These are phyloP conservation scores for Sternotherus odoratus DNA, from an alignment of 2,797 vertebrate species.

Conservation along the genomic window DNA sequence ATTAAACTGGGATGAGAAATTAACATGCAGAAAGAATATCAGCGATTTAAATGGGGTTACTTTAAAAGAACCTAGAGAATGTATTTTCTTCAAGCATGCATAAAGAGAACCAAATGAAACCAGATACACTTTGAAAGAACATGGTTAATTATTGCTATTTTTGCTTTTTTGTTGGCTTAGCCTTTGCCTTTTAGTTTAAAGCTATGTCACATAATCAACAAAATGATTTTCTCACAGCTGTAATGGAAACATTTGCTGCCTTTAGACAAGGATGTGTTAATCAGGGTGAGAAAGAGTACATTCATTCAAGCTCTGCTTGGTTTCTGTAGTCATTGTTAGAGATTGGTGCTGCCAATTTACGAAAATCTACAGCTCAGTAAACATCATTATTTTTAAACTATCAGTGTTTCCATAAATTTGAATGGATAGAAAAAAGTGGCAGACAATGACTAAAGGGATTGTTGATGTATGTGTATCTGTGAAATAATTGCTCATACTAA, in stretches of 20 bases:
- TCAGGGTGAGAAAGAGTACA: slow-evolving; percentile 42
- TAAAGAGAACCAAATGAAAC: neutral
- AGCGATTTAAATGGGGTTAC: slow-evolving; percentile 31
- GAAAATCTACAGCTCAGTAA: slow-evolving; percentile 48
- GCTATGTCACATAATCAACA: slow-evolving; percentile 55
- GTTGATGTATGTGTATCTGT: slow-evolving; percentile 55
- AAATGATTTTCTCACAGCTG: slow-evolving; percentile 68
- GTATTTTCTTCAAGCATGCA: slow-evolving; percentile 52
- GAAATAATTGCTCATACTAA: slow-evolving; percentile 56
- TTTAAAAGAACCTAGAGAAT: slow-evolving; percentile 61
- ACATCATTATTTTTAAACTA: slow-evolving; percentile 62
- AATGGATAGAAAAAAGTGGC: slow-evolving; percentile 50
- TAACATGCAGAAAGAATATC: slow-evolving; percentile 45
- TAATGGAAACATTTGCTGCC: slow-evolving; percentile 73
- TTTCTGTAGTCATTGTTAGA: slow-evolving; percentile 49
- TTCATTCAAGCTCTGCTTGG: slow-evolving; percentile 57
- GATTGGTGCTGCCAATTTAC: slow-evolving; percentile 71
- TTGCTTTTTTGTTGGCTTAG: slow-evolving; percentile 71
- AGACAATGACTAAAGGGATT: slow-evolving; percentile 68
- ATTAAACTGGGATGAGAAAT: slow-evolving; percentile 58
- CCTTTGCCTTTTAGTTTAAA: slow-evolving; percentile 65
- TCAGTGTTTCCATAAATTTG: slow-evolving; percentile 54
- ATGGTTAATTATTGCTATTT: slow-evolving; percentile 50
- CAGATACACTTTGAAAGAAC: neutral
- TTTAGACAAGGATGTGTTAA: slow-evolving; percentile 48